Conservation (phyloP, 1,140 invertebrate species). For the Chrysomallon squamiferum region DNA sequence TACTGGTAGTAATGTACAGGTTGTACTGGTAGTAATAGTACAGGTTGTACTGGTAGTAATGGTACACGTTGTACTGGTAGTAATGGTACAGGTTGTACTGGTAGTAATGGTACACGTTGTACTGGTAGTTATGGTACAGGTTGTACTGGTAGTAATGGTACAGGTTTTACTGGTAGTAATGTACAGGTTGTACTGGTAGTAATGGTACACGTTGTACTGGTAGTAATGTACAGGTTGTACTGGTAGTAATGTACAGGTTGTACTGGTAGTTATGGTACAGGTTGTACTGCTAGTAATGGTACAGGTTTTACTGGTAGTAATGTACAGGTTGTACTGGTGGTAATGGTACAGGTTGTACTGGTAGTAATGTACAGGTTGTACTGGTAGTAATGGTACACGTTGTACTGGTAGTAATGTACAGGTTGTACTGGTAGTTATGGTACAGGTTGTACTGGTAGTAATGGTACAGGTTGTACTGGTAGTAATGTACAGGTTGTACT, state of each 20-base stretch:
- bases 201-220: background rate
- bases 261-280: background rate
- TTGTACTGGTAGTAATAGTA: background rate
- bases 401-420: no score
- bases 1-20: background rate
- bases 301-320: background rate
- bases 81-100: background rate
- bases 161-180: background rate
- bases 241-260: conserved; percentile 5
- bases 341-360: no score
- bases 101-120: background rate
- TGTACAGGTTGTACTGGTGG: no score
- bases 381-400: no score
- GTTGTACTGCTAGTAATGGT: conserved; percentile 2
- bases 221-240: background rate
- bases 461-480: no score
- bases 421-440: no score
- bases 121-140: background rate
- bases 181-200: background rate
- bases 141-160: conserved; percentile 4
- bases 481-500: no score
- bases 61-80: background rate
- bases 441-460: no score
- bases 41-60: background rate
- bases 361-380: no score